phyloP scores from a whole-genome alignment of 1,140 invertebrate species.

The Doryteuthis pealeii region DNA sequence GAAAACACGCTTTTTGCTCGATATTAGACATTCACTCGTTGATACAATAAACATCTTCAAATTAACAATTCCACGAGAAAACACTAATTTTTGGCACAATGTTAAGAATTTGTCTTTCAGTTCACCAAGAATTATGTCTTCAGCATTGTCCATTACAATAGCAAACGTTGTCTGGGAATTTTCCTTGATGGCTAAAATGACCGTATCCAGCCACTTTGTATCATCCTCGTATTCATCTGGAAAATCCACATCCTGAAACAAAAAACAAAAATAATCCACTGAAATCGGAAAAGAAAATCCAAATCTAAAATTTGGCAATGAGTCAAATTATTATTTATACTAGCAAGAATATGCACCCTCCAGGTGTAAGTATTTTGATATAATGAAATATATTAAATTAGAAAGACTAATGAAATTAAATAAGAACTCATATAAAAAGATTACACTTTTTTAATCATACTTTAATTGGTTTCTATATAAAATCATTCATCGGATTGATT shows the following conservation, averaged over 20 bases:
- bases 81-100: neutral
- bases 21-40: constrained; percentile 15
- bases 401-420: too few relatives aligned
- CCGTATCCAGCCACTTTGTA: neutral
- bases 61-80: neutral
- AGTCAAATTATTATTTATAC: too few relatives aligned
- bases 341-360: too few relatives aligned
- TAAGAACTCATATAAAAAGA: too few relatives aligned
- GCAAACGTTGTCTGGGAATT: neutral
- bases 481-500: too few relatives aligned
- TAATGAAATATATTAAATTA: too few relatives aligned
- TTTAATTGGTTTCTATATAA: too few relatives aligned
- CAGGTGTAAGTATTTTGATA: too few relatives aligned
- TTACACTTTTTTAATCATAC: too few relatives aligned
- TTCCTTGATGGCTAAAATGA: neutral
- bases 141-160: constrained; percentile 25
- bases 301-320: constrained; percentile 2
- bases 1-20: constrained; percentile 7
- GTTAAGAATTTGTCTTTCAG: constrained; percentile 13
- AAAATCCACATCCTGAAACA: too few relatives aligned
- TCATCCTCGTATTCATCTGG: neutral
- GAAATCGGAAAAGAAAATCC: too few relatives aligned
- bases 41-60: constrained; percentile 23
- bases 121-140: constrained; percentile 17
- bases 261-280: too few relatives aligned